Base-by-base conservation (phyloP, 2,888 invertebrate species). In the Spialia ferax region DNA sequence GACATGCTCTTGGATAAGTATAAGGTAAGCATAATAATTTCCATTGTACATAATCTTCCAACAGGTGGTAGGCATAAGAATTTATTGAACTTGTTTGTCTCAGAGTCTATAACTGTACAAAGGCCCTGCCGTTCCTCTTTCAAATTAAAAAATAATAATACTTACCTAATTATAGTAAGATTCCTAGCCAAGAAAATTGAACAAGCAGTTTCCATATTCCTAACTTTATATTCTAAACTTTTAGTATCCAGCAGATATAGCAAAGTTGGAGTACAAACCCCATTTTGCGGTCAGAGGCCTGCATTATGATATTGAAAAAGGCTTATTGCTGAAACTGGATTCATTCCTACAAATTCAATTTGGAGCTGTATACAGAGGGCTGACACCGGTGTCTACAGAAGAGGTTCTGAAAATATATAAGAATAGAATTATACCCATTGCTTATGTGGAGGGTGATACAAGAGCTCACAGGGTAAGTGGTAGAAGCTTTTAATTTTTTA, bases 251-350 rank as follows among this genome's bases (percentile, higher is more conserved):
- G 94, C 96, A 79, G 97, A 96, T 77, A 97, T 99, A 75, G 88
- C 95, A 57, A 94, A 96, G 68, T 91, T 99, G 63, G 96, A 97
- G 76, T 99, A 99, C 86, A 96, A 97, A 81, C 97, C 98, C n/a
- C 96, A 97, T 73, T 99, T 99, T 95, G 98, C 99, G 15, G 98
- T 99, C 0, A 95, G 99, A 71, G 99, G 99, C 38, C 95, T 99
- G n/a, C 99, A 99, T 90, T 99, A 99, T 94, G 99, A 99, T 85
- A 97, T 99, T 81, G 97, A 98, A 87, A 98, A 98, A 90, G 99
- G 99, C 2, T 92, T 99, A 13, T 94, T 99, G 23, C 94, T 99
- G 77, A 99, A 99, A 87, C 94, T 99, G 77, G 99, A 99, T 90
- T 98, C 98, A 1, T 99, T 99, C 87, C 95, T 99, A 75, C 98